phyloP scores from a whole-genome alignment of 2,797 vertebrate genomes.

The Cheirogaleus major region DNA sequence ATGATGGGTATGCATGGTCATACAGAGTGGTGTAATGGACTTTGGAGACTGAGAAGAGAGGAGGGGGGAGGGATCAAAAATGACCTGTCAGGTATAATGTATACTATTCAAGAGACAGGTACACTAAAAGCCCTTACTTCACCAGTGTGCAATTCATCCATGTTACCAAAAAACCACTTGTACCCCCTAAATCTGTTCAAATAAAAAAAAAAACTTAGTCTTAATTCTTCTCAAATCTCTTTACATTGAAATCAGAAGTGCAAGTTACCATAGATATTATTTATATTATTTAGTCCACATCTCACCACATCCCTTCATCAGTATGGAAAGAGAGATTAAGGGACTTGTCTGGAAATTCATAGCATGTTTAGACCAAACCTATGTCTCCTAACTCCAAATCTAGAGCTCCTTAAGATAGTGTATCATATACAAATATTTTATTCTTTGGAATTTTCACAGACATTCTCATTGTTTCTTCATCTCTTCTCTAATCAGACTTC shows the following conservation, averaged over 20 bases:
- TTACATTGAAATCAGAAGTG: background rate
- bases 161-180: too few relatives aligned
- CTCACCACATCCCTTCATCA: background rate
- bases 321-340: background rate
- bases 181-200: too few relatives aligned
- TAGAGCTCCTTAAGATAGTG: background rate
- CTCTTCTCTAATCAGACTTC: background rate
- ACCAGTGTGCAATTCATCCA: too few relatives aligned
- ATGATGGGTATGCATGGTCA: too few relatives aligned
- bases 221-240: background rate
- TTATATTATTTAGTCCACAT: background rate
- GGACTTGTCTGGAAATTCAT: background rate
- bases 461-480: background rate
- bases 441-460: background rate
- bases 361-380: background rate
- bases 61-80: too few relatives aligned
- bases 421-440: background rate
- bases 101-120: too few relatives aligned
- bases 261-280: background rate
- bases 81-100: too few relatives aligned
- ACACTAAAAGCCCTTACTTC: too few relatives aligned
- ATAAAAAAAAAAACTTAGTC: background rate
- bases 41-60: too few relatives aligned
- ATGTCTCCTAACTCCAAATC: background rate
- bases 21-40: too few relatives aligned